These are phyloP conservation scores for Danio jaintianensis DNA, from an alignment of 2,797 vertebrate genomes.

Conservation along the genomic window DNA sequence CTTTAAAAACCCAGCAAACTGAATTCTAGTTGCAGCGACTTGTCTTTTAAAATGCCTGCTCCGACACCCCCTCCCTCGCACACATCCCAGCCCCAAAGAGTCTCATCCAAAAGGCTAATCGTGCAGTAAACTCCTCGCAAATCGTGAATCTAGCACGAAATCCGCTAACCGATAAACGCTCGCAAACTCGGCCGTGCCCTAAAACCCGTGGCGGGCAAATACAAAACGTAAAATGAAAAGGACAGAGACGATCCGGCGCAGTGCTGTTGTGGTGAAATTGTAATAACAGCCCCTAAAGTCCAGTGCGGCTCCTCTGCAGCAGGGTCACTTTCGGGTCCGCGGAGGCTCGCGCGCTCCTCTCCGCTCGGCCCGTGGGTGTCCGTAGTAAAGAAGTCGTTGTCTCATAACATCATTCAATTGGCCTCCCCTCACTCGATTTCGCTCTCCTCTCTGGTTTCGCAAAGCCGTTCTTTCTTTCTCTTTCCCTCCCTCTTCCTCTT, in stretches of 20 bases:
- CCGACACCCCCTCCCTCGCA: slow-evolving; percentile 19
- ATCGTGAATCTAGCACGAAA: not conserved
- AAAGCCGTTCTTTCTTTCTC: slow-evolving; percentile 35
- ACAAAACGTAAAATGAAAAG: slow-evolving; percentile 51
- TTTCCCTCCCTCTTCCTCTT: slow-evolving; percentile 79
- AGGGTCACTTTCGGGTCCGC: slow-evolving; percentile 54
- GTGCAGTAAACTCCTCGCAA: slow-evolving; percentile 35
- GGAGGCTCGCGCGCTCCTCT: slow-evolving; percentile 44
- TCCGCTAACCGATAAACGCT: not conserved
- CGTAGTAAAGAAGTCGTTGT: slow-evolving; percentile 69
- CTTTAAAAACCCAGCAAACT: not conserved
- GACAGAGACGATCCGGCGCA: slow-evolving; percentile 62
- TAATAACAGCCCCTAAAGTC: slow-evolving; percentile 55
- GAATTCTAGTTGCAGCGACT: slow-evolving; percentile 13
- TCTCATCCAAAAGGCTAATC: slow-evolving; percentile 51
- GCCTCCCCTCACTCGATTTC: slow-evolving; percentile 67
- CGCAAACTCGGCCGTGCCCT: not conserved
- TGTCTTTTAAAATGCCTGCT: slow-evolving; percentile 48
- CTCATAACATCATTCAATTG: slow-evolving; percentile 64
- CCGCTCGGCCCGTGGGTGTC: slow-evolving; percentile 49
- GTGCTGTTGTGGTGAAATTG: slow-evolving; percentile 47
- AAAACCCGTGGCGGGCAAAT: slow-evolving; percentile 54
- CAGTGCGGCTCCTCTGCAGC: slow-evolving; percentile 45
- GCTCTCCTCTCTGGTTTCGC: slow-evolving; percentile 56
- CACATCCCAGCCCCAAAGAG: slow-evolving; percentile 43